These are phyloP conservation scores for Setipinna tenuifilis DNA, from an alignment of 2,797 vertebrate genomes.

Conservation along the genomic window DNA sequence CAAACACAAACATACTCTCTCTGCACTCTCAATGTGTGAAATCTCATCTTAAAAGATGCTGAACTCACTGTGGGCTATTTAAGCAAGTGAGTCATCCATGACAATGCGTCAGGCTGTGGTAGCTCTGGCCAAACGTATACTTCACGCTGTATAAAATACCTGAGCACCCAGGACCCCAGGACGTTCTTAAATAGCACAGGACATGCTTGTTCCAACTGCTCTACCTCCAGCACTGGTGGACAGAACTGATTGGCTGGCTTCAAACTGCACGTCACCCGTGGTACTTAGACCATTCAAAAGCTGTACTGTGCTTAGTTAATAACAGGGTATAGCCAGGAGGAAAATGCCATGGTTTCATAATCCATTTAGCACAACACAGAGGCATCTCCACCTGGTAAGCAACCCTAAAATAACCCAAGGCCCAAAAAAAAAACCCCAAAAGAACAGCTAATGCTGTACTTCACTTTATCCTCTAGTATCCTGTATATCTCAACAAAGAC, in stretches of 20 bases:
- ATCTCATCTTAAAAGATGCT: conserved; percentile 24
- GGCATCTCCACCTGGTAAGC: conserved; percentile 24
- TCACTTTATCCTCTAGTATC: background rate
- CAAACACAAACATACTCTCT: background rate
- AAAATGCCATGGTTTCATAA: conserved; percentile 25
- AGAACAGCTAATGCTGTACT: conserved; percentile 1
- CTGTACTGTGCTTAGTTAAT: conserved; percentile 6
- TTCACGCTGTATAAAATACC: conserved; percentile 15
- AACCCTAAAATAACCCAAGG: conserved; percentile 5
- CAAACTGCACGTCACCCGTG: background rate
- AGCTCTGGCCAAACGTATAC: background rate
- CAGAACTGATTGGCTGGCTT: conserved; percentile 7
- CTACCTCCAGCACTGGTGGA: conserved; percentile 15
- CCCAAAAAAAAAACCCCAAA: background rate
- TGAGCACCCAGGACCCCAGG: conserved; percentile 4
- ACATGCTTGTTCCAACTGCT: conserved; percentile 29
- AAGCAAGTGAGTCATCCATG: conserved; percentile 47
- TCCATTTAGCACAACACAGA: conserved; percentile 30
- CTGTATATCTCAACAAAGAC: background rate
- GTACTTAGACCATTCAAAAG: conserved; percentile 24
- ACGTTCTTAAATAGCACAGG: conserved; percentile 19
- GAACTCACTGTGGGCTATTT: conserved; percentile 11
- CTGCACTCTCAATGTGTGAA: conserved; percentile 12
- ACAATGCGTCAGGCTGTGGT: background rate
- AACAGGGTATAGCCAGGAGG: background rate